Conservation (phyloP, 2,888 invertebrate genomes). For the Napeogenes inachia region DNA sequence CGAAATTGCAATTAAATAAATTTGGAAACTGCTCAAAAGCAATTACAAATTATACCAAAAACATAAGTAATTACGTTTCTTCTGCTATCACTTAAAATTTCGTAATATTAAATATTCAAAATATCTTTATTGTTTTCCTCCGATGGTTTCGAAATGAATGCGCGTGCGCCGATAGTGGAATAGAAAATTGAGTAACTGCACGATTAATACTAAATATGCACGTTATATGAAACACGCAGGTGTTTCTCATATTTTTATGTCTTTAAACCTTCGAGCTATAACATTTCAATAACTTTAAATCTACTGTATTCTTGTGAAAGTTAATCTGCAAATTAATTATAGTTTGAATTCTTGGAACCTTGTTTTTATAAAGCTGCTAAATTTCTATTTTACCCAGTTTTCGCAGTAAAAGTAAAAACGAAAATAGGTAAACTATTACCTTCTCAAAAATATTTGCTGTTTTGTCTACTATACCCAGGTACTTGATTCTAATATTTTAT, state of each 20-base stretch:
- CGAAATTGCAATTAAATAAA: no score
- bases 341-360: background rate
- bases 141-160: slow-evolving; percentile 29
- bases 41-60: no score
- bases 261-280: slow-evolving; percentile 2
- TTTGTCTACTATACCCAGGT: no score
- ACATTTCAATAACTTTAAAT: background rate
- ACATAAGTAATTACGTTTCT: no score
- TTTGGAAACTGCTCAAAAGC: no score
- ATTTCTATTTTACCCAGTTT: no score
- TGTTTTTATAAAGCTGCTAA: no score
- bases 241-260: slow-evolving; percentile 3
- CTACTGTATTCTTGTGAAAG: slow-evolving; percentile 2
- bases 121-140: slow-evolving; percentile 21
- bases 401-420: no score
- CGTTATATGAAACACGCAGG: slow-evolving; percentile 24
- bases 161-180: slow-evolving; percentile 28
- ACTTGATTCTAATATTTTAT: no score
- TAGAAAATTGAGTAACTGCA: slow-evolving; percentile 34
- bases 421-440: no score
- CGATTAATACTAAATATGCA: slow-evolving; percentile 28
- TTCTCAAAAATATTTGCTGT: no score
- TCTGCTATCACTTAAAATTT: slow-evolving; percentile 9
- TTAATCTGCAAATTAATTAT: background rate
- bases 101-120: slow-evolving; percentile 22